phyloP scores from a whole-genome alignment of 2,113 vertebrate species.

The Cercocebus atys region DNA sequence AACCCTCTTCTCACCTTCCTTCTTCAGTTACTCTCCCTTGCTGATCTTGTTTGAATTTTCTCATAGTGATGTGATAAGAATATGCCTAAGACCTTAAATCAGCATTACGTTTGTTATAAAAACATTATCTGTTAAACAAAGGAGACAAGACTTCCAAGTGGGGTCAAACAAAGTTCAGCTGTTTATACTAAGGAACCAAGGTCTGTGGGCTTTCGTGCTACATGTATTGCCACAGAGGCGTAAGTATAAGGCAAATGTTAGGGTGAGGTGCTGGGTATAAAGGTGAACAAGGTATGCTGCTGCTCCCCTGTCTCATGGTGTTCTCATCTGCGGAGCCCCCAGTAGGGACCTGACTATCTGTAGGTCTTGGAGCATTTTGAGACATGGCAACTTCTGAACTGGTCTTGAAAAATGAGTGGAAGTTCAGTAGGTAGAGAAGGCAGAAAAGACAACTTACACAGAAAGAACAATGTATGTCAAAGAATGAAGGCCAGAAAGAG shows the following conservation, averaged over 20 bases:
- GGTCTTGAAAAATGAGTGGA: neutral
- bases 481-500: constrained; percentile 11
- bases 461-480: neutral
- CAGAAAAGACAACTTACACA: neutral
- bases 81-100: neutral
- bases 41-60: neutral
- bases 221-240: neutral
- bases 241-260: neutral
- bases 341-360: neutral
- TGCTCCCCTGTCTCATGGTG: neutral
- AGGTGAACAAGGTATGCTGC: neutral
- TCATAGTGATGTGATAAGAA: neutral
- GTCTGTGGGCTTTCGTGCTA: neutral
- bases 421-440: neutral
- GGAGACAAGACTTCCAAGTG: neutral
- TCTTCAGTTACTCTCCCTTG: neutral
- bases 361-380: neutral
- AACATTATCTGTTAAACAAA: constrained; percentile 9
- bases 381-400: neutral
- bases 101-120: neutral
- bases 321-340: neutral
- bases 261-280: neutral
- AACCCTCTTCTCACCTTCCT: neutral
- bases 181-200: neutral
- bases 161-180: neutral